Conservation (phyloP, 2,797 vertebrate genomes). For the Pipistrellus pygmaeus region DNA sequence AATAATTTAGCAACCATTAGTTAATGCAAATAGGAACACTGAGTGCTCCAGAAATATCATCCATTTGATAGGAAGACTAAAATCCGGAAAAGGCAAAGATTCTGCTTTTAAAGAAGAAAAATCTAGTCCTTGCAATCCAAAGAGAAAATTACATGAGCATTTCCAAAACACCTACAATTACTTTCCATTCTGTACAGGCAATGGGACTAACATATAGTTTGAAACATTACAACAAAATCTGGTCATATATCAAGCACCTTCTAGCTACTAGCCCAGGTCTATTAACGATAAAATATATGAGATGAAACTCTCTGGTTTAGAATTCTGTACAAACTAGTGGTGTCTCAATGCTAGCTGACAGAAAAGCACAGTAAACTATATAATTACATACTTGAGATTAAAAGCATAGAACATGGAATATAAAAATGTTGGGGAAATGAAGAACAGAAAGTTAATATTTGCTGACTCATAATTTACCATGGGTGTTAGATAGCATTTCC, state of each 20-base stretch:
- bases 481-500: not conserved
- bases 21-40: constrained; percentile 47
- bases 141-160: constrained; percentile 16
- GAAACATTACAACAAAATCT: constrained; percentile 23
- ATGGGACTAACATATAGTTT: not conserved
- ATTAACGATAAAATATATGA: not conserved
- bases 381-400: not conserved
- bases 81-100: constrained; percentile 2
- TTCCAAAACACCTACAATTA: not conserved
- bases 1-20: constrained; percentile 65
- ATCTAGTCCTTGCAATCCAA: not conserved
- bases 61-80: constrained; percentile 15
- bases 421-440: not conserved
- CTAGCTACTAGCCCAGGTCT: not conserved
- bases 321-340: not conserved
- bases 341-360: not conserved
- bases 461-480: not conserved
- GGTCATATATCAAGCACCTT: not conserved
- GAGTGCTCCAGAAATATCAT: not conserved
- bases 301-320: not conserved
- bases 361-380: not conserved
- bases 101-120: not conserved
- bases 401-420: not conserved
- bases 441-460: constrained; percentile 40
- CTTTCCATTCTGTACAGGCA: not conserved